These are phyloP conservation scores for Danio kyathit DNA, from an alignment of 2,797 vertebrate genomes.

Conservation along the genomic window DNA sequence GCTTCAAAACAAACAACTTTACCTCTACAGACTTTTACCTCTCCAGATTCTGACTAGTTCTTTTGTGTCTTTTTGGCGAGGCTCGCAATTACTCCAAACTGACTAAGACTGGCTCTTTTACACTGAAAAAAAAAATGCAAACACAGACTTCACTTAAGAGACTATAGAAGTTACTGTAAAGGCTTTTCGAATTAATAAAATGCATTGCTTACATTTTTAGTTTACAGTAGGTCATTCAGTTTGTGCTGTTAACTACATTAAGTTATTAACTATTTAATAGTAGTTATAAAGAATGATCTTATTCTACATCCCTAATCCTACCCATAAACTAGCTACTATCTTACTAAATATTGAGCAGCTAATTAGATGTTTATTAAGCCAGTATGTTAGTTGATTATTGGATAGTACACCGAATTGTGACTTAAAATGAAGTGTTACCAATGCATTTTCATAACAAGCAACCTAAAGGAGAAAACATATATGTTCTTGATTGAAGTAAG, in stretches of 20 bases:
- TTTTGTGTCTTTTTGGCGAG: slow-evolving; percentile 5
- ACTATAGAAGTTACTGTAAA: slow-evolving; percentile 12
- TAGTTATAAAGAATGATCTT: no score
- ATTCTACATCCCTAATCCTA: no score
- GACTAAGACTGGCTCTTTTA: slow-evolving; percentile 24
- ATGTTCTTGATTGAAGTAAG: not conserved
- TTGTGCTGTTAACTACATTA: no score
- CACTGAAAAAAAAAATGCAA: slow-evolving; percentile 26
- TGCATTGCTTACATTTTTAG: not conserved
- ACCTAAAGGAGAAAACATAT: not conserved
- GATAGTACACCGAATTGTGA: no score
- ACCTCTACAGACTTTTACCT: slow-evolving; percentile 45
- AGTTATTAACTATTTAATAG: no score
- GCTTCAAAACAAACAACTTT: slow-evolving; percentile 28
- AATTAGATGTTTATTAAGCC: no score
- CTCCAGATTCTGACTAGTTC: slow-evolving; percentile 4
- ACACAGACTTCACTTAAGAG: not conserved
- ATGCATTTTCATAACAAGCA: not conserved
- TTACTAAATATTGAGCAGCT: no score
- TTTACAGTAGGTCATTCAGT: no score
- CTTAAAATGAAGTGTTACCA: no score
- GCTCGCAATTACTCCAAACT: not conserved
- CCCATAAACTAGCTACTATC: no score
- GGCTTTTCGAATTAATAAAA: slow-evolving; percentile 19
- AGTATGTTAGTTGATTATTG: no score